Conservation (phyloP, 2,113 vertebrate genomes). For the Phalacrocorax brasilianus region DNA sequence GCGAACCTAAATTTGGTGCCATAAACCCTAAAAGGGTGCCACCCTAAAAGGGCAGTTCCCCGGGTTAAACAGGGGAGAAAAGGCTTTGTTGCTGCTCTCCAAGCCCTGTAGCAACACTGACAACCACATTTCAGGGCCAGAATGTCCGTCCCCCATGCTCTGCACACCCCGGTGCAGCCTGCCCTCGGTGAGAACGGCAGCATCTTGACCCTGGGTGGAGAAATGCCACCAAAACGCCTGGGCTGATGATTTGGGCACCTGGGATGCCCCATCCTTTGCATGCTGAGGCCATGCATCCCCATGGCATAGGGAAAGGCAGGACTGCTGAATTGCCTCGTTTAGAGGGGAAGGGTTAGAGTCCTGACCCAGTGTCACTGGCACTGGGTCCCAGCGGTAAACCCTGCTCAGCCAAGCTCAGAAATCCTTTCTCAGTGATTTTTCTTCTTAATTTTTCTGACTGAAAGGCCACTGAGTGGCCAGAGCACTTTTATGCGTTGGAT, state of each 20-base stretch:
- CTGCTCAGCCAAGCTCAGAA: not conserved
- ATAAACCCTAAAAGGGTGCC: not conserved
- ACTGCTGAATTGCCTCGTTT: not conserved
- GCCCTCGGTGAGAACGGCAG: fast-evolving
- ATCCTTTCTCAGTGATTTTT: not conserved
- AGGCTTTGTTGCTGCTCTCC: not conserved
- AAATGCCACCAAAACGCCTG: not conserved
- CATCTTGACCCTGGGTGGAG: too few relatives aligned
- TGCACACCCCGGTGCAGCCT: not conserved
- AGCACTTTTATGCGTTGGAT: not conserved
- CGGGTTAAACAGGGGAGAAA: not conserved
- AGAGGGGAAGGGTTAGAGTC: not conserved
- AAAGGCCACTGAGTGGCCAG: not conserved
- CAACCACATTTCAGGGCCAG: not conserved
- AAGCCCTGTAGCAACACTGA: not conserved
- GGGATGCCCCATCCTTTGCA: fast-evolving
- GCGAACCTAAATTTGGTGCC: not conserved
- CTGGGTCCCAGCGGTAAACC: fast-evolving
- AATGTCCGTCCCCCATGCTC: fast-evolving
- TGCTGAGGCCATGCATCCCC: not conserved
- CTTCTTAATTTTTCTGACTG: not conserved
- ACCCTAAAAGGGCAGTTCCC: not conserved
- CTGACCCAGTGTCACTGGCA: not conserved
- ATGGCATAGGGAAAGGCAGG: not conserved
- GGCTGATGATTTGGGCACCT: not conserved